These are phyloP conservation scores for Prinia subflava DNA, from an alignment of 2,113 vertebrate species.

Conservation along the genomic window DNA sequence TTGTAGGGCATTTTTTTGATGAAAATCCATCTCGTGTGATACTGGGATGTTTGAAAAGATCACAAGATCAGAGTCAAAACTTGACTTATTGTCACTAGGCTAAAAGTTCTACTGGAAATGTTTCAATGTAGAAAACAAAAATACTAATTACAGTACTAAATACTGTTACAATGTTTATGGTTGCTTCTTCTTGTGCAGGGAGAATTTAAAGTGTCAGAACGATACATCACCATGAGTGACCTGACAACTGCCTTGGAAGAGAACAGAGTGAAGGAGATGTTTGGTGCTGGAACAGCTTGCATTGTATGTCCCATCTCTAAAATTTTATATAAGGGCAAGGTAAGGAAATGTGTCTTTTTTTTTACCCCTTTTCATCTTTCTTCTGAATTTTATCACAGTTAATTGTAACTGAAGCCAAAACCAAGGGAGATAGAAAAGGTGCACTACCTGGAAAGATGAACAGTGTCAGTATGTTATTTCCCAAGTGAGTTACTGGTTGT, in stretches of 20 bases:
- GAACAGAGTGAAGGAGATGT: slow-evolving; percentile 85
- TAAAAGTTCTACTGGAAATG: background rate
- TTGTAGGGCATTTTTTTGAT: background rate
- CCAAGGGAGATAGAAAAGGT: background rate
- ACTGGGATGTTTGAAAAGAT: background rate
- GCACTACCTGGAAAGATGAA: background rate
- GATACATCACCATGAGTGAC: slow-evolving; percentile 85
- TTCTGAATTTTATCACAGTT: background rate
- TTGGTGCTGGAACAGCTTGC: slow-evolving; percentile 89
- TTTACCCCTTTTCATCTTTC: background rate
- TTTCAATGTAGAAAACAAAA: background rate
- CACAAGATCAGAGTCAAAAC: background rate
- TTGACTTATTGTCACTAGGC: background rate
- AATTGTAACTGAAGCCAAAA: background rate
- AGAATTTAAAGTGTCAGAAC: slow-evolving; percentile 85
- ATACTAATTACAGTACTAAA: no score
- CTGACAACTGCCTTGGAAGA: slow-evolving; percentile 77
- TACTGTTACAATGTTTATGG: background rate
- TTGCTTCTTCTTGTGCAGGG: slow-evolving; percentile 61
- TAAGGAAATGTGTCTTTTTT: slow-evolving; percentile 28
- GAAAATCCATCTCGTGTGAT: background rate
- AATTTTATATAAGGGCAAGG: slow-evolving; percentile 84
- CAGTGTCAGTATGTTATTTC: background rate
- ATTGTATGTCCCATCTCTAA: slow-evolving; percentile 82
- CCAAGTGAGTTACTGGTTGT: background rate